A percentile compares a stretch with the other conserved stretches of the same genome.
phyloP scores from a whole-genome alignment of 2,888 invertebrate species.

The Noctua pronuba region DNA sequence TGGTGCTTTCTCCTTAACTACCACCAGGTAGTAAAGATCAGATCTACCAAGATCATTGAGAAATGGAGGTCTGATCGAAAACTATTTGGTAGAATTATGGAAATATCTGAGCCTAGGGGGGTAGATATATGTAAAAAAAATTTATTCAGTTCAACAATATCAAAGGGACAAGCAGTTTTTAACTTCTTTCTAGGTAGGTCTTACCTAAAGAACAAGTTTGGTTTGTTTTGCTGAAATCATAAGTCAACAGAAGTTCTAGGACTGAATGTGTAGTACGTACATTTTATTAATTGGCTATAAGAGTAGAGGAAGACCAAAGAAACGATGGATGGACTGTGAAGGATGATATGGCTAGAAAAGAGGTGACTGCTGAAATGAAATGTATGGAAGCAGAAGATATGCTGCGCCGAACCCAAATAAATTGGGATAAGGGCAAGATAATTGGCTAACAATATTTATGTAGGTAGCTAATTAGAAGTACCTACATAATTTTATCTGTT shows the following conservation, averaged over 20 bases:
- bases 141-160: background rate
- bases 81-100: background rate
- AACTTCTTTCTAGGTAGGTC: slow-evolving; percentile 36
- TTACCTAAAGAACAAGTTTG: slow-evolving; percentile 30
- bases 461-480: slow-evolving; percentile 2
- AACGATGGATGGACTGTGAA: too few species aligned
- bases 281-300: background rate
- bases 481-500: slow-evolving; percentile 17
- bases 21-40: too few species aligned
- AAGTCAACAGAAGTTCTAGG: slow-evolving; percentile 60
- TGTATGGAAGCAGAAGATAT: too few species aligned
- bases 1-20: too few species aligned
- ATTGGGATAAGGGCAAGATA: background rate
- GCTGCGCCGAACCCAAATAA: background rate
- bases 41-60: too few species aligned
- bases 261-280: background rate
- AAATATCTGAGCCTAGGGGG: background rate
- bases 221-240: slow-evolving; percentile 63
- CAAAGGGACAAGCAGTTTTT: background rate
- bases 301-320: too few species aligned
- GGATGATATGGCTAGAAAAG: too few species aligned
- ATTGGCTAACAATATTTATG: slow-evolving; percentile 7
- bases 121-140: background rate
- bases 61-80: too few species aligned
- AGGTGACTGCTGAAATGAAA: too few species aligned